Evolutionary conservation across 2,888 invertebrate genomes (phyloP), one percentile per base, ranked within the genome.

Genomic region (Epistrophe grossulariae): DNA sequence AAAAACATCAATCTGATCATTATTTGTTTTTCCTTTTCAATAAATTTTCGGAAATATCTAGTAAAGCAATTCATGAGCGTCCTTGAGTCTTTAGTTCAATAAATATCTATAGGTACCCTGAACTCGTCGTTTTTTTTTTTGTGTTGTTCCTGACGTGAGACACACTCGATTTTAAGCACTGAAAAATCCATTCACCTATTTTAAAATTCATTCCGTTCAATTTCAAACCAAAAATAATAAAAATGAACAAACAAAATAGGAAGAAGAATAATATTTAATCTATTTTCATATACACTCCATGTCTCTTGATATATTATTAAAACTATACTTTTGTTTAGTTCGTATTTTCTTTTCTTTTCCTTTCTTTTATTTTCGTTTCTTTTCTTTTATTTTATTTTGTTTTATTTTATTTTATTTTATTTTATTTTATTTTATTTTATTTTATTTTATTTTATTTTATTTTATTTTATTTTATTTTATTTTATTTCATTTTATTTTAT

Each of bases 101-200:
- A 55, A 68, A 50, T 24, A 50, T 68, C 59, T 59, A 24, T 24
- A 24, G 2, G 2, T 24, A 55, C 60, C 45, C 60, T 52, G 72
- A 66, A 55, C 62, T 62, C 59, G 48, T 71, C 71, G 77, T 43
- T 66, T 60, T 59, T 74, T 73, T 66, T 66, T 80, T 43, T 72
- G 1, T 24, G 1, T 24, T 24, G 24, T 24, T 66, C 35, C 79
- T 76, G 85, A 87, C 78, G 82, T 74, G 79, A 40, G 77, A 81
- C 84, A 84, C 81, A 78, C 76, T 81, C 84, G 73, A 43, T 13
- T 15, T 15, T 24, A 40, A 17, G 15, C 48, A 43, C 9, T 64
- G 43, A 45, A 48, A 31, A n/a, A 79, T 70, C 73, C 85, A 82
- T 79, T 85, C 85, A 85, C 85, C 85, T 85, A 85, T 84, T 84